phyloP scores from a whole-genome alignment of 2,888 invertebrate genomes.

The Neoscelio sp. region DNA sequence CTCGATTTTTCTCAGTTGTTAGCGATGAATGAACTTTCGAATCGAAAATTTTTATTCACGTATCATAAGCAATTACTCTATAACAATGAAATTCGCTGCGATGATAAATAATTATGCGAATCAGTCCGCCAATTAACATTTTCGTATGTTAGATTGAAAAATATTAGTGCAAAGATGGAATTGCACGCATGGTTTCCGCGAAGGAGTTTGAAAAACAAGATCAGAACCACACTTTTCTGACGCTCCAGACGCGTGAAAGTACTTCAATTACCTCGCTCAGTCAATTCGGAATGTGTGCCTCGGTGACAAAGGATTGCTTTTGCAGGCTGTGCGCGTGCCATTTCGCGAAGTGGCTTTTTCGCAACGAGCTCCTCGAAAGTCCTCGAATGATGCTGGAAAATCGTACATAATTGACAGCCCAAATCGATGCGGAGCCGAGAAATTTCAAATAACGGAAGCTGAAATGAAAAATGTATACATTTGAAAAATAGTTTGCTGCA shows the following conservation, averaged over 20 bases:
- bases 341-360: conserved; percentile 65
- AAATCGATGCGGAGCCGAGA: conserved; percentile 57
- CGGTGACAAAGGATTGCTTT: conserved; percentile 63
- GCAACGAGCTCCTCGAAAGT: conserved; percentile 56
- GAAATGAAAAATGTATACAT: conserved; percentile 60
- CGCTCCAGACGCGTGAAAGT: conserved; percentile 58
- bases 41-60: too few species aligned
- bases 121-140: too few species aligned
- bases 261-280: conserved; percentile 66
- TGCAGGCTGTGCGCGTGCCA: conserved; percentile 65
- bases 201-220: conserved; percentile 47
- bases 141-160: too few species aligned
- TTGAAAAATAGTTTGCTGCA: conserved; percentile 37
- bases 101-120: too few species aligned
- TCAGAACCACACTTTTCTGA: conserved; percentile 35
- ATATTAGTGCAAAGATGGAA: too few species aligned
- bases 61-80: too few species aligned
- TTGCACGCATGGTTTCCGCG: too few species aligned
- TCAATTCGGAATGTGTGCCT: conserved; percentile 64
- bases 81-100: too few species aligned
- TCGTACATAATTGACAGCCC: conserved; percentile 67
- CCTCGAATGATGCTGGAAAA: conserved; percentile 62
- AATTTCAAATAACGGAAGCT: conserved; percentile 51
- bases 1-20: too few species aligned
- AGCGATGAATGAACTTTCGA: too few species aligned